Conservation (phyloP, 2,888 invertebrate genomes). For the Lamproptera curius region DNA sequence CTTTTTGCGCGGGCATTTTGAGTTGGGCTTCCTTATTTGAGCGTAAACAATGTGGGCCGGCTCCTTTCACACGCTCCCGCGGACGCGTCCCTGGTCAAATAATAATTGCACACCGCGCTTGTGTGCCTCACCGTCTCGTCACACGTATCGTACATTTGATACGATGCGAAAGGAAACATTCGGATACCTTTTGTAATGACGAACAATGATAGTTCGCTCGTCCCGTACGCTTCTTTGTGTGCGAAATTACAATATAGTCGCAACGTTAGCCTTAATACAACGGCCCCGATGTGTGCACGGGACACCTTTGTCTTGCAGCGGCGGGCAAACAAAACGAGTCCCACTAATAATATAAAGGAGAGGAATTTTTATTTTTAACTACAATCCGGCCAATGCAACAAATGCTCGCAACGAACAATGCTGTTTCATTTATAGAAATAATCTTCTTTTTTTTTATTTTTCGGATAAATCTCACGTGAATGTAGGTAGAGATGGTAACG, state of each 20-base stretch:
- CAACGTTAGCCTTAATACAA: conserved; percentile 68
- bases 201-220: conserved; percentile 78
- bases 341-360: conserved; percentile 75
- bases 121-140: conserved; percentile 56
- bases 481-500: conserved; percentile 61
- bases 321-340: conserved; percentile 75
- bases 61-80: conserved; percentile 75
- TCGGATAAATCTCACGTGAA: conserved; percentile 74
- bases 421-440: conserved; percentile 75
- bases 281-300: conserved; percentile 65
- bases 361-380: conserved; percentile 76
- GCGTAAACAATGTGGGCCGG: conserved; percentile 72
- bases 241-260: conserved; percentile 77
- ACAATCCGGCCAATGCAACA: conserved; percentile 76
- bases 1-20: conserved; percentile 55
- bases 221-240: conserved; percentile 75
- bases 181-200: conserved; percentile 77
- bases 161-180: conserved; percentile 75
- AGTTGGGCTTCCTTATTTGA: conserved; percentile 73
- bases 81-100: conserved; percentile 77
- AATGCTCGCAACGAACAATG: conserved; percentile 72
- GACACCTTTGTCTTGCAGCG: conserved; percentile 76
- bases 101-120: conserved; percentile 67
- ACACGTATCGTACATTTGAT: conserved; percentile 71
- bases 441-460: no score